Base-by-base conservation (phyloP, 2,888 invertebrate genomes). In the Panorpa germanica region DNA sequence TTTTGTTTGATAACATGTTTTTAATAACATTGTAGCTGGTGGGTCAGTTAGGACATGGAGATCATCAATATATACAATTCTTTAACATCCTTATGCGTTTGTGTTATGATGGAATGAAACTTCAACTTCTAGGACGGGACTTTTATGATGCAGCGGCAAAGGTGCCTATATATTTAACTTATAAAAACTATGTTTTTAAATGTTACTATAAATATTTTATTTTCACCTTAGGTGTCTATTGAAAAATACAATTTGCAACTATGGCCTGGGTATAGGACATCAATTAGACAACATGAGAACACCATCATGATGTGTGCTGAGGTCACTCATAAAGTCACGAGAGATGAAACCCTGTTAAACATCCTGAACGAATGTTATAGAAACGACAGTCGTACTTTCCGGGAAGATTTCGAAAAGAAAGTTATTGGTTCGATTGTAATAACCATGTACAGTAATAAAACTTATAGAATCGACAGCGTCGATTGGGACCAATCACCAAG, bases 231-330 rank as follows among this genome's bases (percentile, higher is more conserved):
- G 70, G 53, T 73, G 25, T 56, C 63, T 19, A 55, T 80, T 1
- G 59, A 56, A 0, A 67, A 78, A 15, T 63, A 58, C 36, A 62
- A 56, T 23, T 45, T 86, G 8, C 72, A 81, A 45, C 49, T 86
- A 1, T 82, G 82, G 81, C 83, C 83, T 0, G 85, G 85, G 0
- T 82, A 78, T 40, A 56, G 70, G n/a, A 85, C 88, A 0, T 74
- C 81, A 0, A 83, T 90, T 21, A 65, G 82, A 2, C 80, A 83
- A 40, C 77, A 81, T 45, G 90, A 91, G 45, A 51, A 59, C 1
- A 57, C 66, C 2, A 62, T 90, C 9, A 52, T 90, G 7, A 59
- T 91, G 59, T 76, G 76, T 28, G 61, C 71, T 0, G 88, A 90
- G 47, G 68, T 88, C 1, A 59, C 72, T 0, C 81, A 82, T 45